Percentiles rank a stretch among this genome's conserved stretches.
Evolutionary conservation across 2,797 vertebrate species (phyloP).

Genomic region (Tachyglossus aculeatus): DNA sequence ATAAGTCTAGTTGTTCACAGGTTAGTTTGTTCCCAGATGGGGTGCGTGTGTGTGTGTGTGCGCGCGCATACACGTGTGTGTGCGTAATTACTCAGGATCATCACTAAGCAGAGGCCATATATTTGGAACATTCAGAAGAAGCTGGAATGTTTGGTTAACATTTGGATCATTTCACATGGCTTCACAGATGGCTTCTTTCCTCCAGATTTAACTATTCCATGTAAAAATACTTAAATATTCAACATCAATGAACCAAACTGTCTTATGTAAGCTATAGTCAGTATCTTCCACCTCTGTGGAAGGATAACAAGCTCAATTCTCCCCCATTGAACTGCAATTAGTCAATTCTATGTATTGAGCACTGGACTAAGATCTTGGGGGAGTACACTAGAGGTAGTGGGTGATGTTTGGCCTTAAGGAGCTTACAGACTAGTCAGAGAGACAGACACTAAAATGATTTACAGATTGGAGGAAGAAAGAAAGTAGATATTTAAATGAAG

Average conservation of each 20-base stretch:
- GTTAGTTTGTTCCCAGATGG: background rate
- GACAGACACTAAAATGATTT: no score
- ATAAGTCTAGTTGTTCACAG: slow-evolving; percentile 1
- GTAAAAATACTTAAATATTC: background rate
- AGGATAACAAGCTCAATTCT: background rate
- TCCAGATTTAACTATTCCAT: background rate
- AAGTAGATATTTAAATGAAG: no score
- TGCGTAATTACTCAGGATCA: background rate
- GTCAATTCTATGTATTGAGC: no score
- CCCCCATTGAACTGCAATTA: no score
- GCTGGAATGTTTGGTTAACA: background rate
- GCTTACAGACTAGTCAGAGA: no score
- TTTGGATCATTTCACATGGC: background rate
- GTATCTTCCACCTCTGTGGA: background rate
- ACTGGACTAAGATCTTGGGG: no score
- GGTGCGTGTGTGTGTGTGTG: background rate
- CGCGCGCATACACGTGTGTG: background rate
- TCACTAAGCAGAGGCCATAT: background rate
- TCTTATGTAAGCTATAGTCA: background rate
- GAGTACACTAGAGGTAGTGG: no score
- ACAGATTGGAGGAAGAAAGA: no score
- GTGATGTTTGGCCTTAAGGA: no score
- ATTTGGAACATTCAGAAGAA: background rate
- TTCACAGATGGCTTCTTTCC: background rate
- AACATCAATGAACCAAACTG: background rate